Evolutionary conservation across 2,113 vertebrate genomes (phyloP).

Genomic region (Engystomops pustulosus): DNA sequence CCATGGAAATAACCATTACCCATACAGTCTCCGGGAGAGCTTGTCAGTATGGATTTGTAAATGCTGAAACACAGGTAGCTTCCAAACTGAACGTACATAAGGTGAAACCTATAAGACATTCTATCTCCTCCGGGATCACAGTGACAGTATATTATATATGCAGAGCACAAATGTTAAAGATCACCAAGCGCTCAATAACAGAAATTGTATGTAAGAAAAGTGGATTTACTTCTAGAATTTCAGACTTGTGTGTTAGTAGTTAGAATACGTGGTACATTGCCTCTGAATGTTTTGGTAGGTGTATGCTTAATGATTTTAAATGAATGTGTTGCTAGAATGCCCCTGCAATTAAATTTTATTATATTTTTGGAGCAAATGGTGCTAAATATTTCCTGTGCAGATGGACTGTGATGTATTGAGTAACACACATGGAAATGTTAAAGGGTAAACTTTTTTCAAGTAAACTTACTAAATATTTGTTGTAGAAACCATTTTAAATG

Average conservation of each 20-base stretch:
- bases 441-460: not conserved
- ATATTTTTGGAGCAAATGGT: not conserved
- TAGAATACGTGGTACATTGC: not conserved
- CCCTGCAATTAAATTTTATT: not conserved
- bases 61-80: no score
- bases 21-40: no score
- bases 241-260: not conserved
- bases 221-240: not conserved
- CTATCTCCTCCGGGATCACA: no score
- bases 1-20: no score
- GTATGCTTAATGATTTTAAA: not conserved
- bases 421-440: slow-evolving; percentile 28
- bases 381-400: slow-evolving; percentile 24
- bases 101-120: no score
- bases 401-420: slow-evolving; percentile 1
- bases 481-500: no score
- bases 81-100: no score
- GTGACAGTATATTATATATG: no score
- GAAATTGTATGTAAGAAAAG: not conserved
- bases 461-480: no score
- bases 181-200: not conserved
- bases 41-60: no score
- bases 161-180: no score
- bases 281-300: slow-evolving; percentile 10
- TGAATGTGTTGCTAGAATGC: not conserved